Base-by-base conservation (phyloP, 2,888 invertebrate genomes). In the Sarcophaga carnaria region DNA sequence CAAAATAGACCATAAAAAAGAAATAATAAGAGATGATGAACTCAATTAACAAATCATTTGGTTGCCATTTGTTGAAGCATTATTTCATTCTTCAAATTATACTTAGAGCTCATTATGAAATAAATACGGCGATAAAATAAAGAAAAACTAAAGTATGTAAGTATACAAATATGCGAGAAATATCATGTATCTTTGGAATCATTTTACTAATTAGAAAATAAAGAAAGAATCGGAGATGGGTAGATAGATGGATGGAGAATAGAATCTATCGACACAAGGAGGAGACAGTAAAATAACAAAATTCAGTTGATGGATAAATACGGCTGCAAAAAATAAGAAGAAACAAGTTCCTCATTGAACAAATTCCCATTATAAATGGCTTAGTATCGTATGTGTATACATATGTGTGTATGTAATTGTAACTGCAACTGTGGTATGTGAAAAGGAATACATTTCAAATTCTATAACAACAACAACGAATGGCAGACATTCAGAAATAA, bases 171-270 rank as follows among this genome's bases (percentile, higher is more conserved):
- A 70, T 82, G 47, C 54, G 70, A 81, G 81, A 82, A 82, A 64
- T 54, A 70, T 63, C 37, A 10, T 37, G 37, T 8, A 37, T 37
- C 64, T 76, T 64, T 49, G 27, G n/a, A 75, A 76, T 17, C 45
- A 12, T 66, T 66, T 71, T 77, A 76, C 60, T 78, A 78, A 83
- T 78, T 83, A 78, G 14, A 54, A 54, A 54, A 54, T 54, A 17
- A 71, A 76, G 54, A 71, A 49, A 64, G 3, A 75, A 66, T 17
- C 4, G 4, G 17, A 54, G 14, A 54, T 4, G 49, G 14, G 49
- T 14, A 49, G 14, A 49, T 49, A 49, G 14, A 49, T 49, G 54
- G 54, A 1, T 54, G 17, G 17, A 14, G 17, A 54, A 54, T 14
- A 14, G 17, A 54, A 54, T 14, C 54, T 54, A 54, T 14, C 54